These are phyloP conservation scores for Australoheros facetus DNA, from an alignment of 2,797 vertebrate genomes.

Conservation along the genomic window DNA sequence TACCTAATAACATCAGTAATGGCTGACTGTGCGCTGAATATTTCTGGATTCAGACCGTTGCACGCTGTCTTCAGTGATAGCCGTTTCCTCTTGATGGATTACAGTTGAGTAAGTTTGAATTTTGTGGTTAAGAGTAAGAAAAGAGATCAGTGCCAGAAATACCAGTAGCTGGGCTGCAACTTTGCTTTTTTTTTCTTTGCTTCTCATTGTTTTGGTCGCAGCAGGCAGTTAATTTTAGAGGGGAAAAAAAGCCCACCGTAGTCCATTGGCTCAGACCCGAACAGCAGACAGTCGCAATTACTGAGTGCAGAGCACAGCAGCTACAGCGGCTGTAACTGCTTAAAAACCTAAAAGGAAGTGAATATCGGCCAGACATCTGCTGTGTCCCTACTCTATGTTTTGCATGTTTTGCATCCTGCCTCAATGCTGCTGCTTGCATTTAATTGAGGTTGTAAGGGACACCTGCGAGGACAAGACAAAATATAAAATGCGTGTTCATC, in stretches of 20 bases:
- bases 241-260: not conserved
- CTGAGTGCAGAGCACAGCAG: not conserved
- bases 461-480: not conserved
- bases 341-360: not conserved
- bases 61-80: not conserved
- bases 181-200: not conserved
- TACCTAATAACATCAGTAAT: not conserved
- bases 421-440: not conserved
- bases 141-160: not conserved
- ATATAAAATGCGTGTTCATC: conserved; percentile 18
- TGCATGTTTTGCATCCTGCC: not conserved
- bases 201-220: not conserved
- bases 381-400: not conserved
- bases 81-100: not conserved
- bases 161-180: not conserved
- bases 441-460: not conserved
- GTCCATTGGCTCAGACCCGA: not conserved
- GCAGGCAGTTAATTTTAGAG: conserved; percentile 1
- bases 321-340: not conserved
- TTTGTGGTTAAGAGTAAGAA: not conserved
- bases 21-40: not conserved
- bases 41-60: not conserved
- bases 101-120: not conserved
- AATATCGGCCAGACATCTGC: not conserved
- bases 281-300: not conserved